Base-by-base conservation (phyloP, 2,888 invertebrate genomes). In the Actias luna region DNA sequence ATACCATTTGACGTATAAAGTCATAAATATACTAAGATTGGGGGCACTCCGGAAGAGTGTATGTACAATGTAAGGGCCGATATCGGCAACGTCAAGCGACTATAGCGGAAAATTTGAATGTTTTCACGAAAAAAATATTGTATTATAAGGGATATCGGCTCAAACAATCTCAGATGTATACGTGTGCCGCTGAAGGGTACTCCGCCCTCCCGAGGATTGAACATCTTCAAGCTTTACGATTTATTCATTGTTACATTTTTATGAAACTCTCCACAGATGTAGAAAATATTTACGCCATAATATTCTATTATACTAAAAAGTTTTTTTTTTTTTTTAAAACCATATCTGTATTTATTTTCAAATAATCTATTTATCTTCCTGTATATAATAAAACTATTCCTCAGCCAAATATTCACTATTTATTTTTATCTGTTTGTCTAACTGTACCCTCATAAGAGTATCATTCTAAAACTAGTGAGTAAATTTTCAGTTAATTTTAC, bases 91-190 rank as follows among this genome's bases (percentile, higher is more conserved):
- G 14, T 10, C 58, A 16, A 12, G 58, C 36, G 59, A 59, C 29
- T 27, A 55, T 55, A 29, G 29, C 46, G 25, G 46, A 55, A 29
- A 55, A 55, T 55, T 55, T 55, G 55, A 55, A 55, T 55, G 29
- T 55, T 55, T 55, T 55, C 29, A 55, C 55, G n/a, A 29, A 55
- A 55, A 52, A 42, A 29, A 55, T 55, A 55, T 55, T 55, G 29
- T 55, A 29, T 55, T 29, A 29, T 55, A 55, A 55, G 55, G 55
- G 55, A 55, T 55, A 55, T 55, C 55, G 55, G n/a, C n/a, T 27
- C 29, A 55, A 55, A 55, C 55, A 55, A 55, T 55, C 55, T 55
- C 55, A n/a, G 55, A 27, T 29, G 22, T 39, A 39, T 39, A 10
- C 46, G 55, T 29, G 55, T 29, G 29, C 55, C 55, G 7, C 29